phyloP scores from a whole-genome alignment of 2,113 vertebrate genomes.

The Prolemur simus region DNA sequence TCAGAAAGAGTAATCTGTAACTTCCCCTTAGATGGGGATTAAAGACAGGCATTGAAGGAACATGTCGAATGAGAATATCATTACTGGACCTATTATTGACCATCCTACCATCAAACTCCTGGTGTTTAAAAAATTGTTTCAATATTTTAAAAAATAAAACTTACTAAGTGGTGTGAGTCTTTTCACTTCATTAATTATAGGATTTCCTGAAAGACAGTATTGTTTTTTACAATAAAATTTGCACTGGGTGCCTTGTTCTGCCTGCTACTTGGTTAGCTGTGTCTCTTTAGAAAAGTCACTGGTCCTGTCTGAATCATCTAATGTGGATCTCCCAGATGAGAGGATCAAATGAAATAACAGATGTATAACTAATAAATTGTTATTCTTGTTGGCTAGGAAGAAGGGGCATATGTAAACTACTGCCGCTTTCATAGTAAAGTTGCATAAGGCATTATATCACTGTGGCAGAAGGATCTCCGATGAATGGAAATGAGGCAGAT shows the following conservation, averaged over 20 bases:
- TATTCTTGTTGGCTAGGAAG: neutral
- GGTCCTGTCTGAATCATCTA: neutral
- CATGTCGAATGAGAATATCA: neutral
- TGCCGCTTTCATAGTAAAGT: conserved; percentile 1
- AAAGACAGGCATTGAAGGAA: neutral
- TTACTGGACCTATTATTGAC: neutral
- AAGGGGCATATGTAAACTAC: neutral
- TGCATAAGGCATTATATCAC: neutral
- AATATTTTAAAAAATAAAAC: neutral
- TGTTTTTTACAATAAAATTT: neutral
- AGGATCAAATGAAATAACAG: conserved; percentile 16
- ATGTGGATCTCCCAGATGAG: neutral
- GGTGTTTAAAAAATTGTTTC: neutral
- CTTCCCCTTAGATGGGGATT: neutral
- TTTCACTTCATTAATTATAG: neutral
- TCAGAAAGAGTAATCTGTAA: neutral
- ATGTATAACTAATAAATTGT: neutral
- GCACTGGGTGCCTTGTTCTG: neutral
- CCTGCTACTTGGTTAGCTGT: neutral
- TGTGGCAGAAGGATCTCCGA: neutral
- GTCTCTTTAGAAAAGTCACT: neutral
- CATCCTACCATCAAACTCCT: neutral
- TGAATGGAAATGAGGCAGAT: neutral
- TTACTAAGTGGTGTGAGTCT: neutral
- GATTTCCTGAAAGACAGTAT: neutral